A percentile compares a stretch with the other conserved stretches of the same genome.
Conservation (phyloP, 2,113 vertebrate genomes). For the Oreochromis tanganicae region DNA sequence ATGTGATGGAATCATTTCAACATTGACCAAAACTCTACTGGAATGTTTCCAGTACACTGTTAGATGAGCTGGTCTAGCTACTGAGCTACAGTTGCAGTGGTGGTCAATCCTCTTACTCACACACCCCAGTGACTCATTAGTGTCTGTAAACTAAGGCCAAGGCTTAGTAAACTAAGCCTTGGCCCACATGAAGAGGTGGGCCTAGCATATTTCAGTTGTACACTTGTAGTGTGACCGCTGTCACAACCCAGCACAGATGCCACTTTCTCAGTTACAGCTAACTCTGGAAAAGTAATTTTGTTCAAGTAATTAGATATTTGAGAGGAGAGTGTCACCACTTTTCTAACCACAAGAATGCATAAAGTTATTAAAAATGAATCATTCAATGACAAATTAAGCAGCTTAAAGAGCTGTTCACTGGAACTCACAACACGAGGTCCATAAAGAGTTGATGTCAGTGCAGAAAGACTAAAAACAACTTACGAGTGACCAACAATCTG, state of each 20-base stretch:
- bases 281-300: not conserved
- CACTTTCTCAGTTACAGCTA: not conserved
- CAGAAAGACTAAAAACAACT: not conserved
- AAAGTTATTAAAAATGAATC: not conserved
- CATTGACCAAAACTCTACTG: not conserved
- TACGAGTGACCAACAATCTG: not conserved
- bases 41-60: not conserved
- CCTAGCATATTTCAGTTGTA: not conserved
- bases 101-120: not conserved
- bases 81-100: not conserved
- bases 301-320: not conserved
- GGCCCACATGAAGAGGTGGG: not conserved
- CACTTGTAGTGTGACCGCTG: not conserved
- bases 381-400: not conserved
- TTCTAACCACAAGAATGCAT: not conserved
- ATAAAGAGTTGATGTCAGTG: not conserved
- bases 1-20: not conserved
- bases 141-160: too few relatives aligned
- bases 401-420: not conserved
- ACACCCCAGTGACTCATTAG: not conserved
- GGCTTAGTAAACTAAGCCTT: not conserved
- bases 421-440: not conserved
- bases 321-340: not conserved
- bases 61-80: not conserved
- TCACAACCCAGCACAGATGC: not conserved